Evolutionary conservation across 2,113 vertebrate genomes (phyloP).

Genomic region (Hemiscyllium ocellatum): DNA sequence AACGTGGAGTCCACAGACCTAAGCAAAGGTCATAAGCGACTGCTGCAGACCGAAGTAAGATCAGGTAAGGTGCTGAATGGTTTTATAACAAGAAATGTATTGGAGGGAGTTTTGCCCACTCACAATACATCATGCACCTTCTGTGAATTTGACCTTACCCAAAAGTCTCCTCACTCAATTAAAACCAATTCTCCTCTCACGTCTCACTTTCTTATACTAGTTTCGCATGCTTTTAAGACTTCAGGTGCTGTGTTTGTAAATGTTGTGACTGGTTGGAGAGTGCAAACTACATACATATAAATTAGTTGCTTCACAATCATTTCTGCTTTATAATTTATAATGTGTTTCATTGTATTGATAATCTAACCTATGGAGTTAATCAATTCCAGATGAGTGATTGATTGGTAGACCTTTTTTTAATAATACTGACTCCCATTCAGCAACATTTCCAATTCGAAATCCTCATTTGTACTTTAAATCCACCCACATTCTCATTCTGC

Average conservation of each 20-base stretch:
- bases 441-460: background rate
- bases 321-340: too few relatives aligned
- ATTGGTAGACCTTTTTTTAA: too few relatives aligned
- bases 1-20: background rate
- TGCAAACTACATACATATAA: too few relatives aligned
- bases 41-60: background rate
- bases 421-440: background rate
- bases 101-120: background rate
- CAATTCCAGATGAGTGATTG: too few relatives aligned
- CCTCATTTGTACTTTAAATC: background rate
- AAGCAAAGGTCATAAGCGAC: background rate
- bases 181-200: background rate
- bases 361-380: too few relatives aligned
- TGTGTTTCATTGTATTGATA: too few relatives aligned
- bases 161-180: background rate
- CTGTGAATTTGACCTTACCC: background rate
- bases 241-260: too few relatives aligned
- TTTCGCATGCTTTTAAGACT: too few relatives aligned
- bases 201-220: background rate
- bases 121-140: background rate
- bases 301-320: too few relatives aligned
- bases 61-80: background rate
- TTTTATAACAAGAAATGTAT: background rate
- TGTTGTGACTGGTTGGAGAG: too few relatives aligned
- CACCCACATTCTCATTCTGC: background rate